Percentiles rank a stretch among this genome's conserved stretches.
Conservation (phyloP, 2,113 vertebrate species). For the Dicaeum eximium region DNA sequence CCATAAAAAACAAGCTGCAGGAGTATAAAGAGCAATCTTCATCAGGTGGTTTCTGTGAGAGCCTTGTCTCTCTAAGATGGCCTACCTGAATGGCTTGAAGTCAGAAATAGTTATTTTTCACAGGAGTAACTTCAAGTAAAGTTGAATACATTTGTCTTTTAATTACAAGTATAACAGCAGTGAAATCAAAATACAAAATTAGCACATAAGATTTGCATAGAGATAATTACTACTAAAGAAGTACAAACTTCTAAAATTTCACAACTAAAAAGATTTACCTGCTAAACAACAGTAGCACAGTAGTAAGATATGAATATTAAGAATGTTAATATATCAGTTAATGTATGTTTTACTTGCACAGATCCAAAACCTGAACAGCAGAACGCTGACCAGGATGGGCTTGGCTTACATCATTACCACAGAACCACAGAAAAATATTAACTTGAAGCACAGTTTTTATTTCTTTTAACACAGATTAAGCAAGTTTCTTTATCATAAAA, state of each 20-base stretch:
- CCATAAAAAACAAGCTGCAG: background rate
- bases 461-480: conserved; percentile 53
- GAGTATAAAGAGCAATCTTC: background rate
- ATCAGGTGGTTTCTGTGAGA: background rate
- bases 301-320: conserved; percentile 28
- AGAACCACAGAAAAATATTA: conserved; percentile 56
- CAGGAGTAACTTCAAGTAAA: conserved; percentile 7
- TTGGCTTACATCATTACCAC: conserved; percentile 31
- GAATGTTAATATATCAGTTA: background rate
- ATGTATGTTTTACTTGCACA: background rate
- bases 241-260: conserved; percentile 43
- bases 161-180: conserved; percentile 47
- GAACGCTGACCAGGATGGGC: background rate
- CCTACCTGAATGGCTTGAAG: background rate
- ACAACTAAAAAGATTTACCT: conserved; percentile 25
- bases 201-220: conserved; percentile 46
- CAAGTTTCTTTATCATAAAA: background rate
- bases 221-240: conserved; percentile 37
- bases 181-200: conserved; percentile 57
- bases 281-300: conserved; percentile 28
- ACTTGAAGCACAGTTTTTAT: conserved; percentile 59
- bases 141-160: conserved; percentile 30
- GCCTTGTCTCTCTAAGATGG: background rate
- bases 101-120: background rate
- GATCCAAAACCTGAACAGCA: conserved; percentile 14